phyloP scores from a whole-genome alignment of 2,113 vertebrate species.

The Asarcornis scutulata region DNA sequence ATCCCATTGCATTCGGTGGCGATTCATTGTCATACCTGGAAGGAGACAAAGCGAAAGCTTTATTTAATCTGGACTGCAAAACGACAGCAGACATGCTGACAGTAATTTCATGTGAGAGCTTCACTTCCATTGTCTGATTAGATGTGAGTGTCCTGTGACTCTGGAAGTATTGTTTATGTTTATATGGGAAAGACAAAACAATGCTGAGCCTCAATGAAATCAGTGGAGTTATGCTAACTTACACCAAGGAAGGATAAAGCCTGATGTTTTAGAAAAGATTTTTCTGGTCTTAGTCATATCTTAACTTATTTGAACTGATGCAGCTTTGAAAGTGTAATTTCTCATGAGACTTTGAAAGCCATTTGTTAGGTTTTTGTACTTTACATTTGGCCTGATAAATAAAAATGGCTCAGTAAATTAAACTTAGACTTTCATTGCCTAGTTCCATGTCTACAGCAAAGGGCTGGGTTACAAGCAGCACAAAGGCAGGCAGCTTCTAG shows the following conservation, averaged over 20 bases:
- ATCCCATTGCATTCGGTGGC: background rate
- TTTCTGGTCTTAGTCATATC: background rate
- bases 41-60: background rate
- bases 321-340: background rate
- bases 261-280: background rate
- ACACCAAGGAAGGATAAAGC: background rate
- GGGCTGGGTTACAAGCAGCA: background rate
- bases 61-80: background rate
- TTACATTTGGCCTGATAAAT: background rate
- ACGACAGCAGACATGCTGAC: background rate
- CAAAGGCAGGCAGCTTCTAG: background rate
- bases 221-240: background rate
- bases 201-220: background rate
- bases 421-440: background rate
- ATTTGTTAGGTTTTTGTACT: background rate
- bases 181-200: background rate
- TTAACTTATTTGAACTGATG: background rate
- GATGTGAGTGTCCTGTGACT: background rate
- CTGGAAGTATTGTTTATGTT: constrained; percentile 32
- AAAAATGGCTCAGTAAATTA: background rate
- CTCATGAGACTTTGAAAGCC: background rate
- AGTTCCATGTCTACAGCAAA: background rate
- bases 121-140: constrained; percentile 33
- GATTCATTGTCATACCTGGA: background rate
- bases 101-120: constrained; percentile 30